These are phyloP conservation scores for Caligus rogercresseyi DNA, from an alignment of 1,140 invertebrate genomes.

Conservation along the genomic window DNA sequence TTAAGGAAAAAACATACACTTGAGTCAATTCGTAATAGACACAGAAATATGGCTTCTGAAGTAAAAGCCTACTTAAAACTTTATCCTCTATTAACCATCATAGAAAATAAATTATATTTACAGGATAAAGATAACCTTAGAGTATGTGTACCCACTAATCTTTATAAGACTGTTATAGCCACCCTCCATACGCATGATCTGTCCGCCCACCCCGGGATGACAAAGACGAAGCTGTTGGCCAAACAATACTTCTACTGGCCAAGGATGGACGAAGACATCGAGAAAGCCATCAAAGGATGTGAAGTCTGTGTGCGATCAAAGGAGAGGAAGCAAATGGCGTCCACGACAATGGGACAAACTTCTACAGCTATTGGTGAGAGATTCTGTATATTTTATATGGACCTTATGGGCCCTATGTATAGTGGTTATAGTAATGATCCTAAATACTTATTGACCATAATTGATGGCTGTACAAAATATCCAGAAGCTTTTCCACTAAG, in stretches of 20 bases:
- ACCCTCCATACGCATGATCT: neutral
- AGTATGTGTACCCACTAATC: no score
- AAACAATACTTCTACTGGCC: neutral
- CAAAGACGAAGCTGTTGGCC: neutral
- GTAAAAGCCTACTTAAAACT: no score
- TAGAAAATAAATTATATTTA: no score
- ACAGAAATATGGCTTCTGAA: no score
- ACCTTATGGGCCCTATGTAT: neutral
- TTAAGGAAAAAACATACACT: no score
- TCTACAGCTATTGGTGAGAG: no score
- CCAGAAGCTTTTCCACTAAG: neutral
- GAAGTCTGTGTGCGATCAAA: neutral
- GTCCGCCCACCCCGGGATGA: neutral
- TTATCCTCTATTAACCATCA: no score
- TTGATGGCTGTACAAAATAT: neutral
- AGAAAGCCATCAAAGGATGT: neutral
- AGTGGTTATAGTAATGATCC: neutral
- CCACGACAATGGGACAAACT: neutral
- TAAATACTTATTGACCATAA: neutral
- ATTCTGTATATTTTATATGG: neutral
- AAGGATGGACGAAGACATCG: constrained; percentile 1
- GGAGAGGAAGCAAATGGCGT: neutral
- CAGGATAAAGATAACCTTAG: no score
- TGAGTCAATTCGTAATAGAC: no score
- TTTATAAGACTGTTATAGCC: no score